Conservation (phyloP, 2,797 vertebrate species). For the Thalassophryne amazonica region DNA sequence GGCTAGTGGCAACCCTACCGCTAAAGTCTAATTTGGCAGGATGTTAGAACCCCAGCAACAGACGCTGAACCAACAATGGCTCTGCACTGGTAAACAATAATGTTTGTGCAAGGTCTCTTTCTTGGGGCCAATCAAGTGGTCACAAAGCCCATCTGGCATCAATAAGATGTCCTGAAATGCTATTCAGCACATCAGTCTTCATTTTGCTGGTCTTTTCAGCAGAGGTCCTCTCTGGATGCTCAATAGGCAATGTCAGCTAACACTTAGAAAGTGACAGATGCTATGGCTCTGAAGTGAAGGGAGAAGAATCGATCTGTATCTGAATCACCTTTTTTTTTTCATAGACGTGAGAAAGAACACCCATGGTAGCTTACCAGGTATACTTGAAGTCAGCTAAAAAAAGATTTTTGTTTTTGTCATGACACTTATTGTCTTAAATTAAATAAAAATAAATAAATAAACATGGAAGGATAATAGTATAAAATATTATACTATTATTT, state of each 20-base stretch:
- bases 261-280: conserved; percentile 58
- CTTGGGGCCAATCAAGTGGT: conserved; percentile 63
- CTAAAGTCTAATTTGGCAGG: conserved; percentile 73
- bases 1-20: conserved; percentile 59
- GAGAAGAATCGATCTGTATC: conserved; percentile 6
- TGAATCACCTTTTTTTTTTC: too few relatives aligned
- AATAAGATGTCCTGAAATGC: conserved; percentile 69
- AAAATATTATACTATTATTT: background rate
- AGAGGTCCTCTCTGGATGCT: conserved; percentile 22
- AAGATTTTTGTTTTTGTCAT: background rate
- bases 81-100: conserved; percentile 70
- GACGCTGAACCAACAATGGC: conserved; percentile 61
- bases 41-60: conserved; percentile 56
- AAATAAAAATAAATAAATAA: background rate
- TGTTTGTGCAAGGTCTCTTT: conserved; percentile 79
- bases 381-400: background rate
- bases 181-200: conserved; percentile 65
- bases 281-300: conserved; percentile 38
- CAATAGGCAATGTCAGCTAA: conserved; percentile 33
- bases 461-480: background rate
- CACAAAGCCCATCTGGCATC: conserved; percentile 75
- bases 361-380: background rate
- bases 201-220: conserved; percentile 49
- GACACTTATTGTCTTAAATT: background rate
- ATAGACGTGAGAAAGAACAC: background rate